Evolutionary conservation across 2,888 invertebrate genomes (phyloP).

Genomic region (Diaprepes abbreviatus): DNA sequence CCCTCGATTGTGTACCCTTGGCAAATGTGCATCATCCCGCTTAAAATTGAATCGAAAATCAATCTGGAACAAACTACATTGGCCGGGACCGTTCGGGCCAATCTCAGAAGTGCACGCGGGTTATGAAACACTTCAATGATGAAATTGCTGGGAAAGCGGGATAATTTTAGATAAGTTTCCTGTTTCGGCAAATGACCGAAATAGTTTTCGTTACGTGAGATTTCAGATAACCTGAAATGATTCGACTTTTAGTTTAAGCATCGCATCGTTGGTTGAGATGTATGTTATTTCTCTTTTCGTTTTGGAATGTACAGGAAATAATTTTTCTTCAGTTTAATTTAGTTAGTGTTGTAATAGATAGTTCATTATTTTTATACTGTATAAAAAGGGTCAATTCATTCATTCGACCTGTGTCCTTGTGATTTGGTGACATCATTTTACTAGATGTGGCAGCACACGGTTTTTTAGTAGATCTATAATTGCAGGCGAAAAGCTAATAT

Average conservation of each 20-base stretch:
- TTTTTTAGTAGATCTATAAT: too few relatives aligned
- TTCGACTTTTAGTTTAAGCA: neutral
- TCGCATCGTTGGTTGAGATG: neutral
- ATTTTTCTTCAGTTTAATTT: too few relatives aligned
- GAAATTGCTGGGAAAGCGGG: conserved; percentile 64
- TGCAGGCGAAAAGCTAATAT: too few relatives aligned
- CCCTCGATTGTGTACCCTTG: too few relatives aligned
- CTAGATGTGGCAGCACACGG: too few relatives aligned
- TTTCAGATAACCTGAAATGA: conserved; percentile 33
- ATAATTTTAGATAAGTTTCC: conserved; percentile 55
- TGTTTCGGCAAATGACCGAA: conserved; percentile 45
- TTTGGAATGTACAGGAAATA: too few relatives aligned
- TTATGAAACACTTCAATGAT: conserved; percentile 64
- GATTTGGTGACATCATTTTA: too few relatives aligned
- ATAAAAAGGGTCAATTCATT: too few relatives aligned
- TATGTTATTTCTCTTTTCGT: too few relatives aligned
- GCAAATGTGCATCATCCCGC: conserved; percentile 55
- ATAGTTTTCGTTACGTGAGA: conserved; percentile 48
- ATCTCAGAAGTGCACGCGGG: conserved; percentile 60
- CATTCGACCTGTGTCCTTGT: too few relatives aligned
- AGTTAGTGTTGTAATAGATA: too few relatives aligned
- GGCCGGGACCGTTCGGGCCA: conserved; percentile 53
- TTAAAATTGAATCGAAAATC: conserved; percentile 64
- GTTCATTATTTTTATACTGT: too few relatives aligned
- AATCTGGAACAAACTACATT: conserved; percentile 58